These are phyloP conservation scores for Corvus moneduloides DNA, from an alignment of 2,113 vertebrate genomes.

Conservation along the genomic window DNA sequence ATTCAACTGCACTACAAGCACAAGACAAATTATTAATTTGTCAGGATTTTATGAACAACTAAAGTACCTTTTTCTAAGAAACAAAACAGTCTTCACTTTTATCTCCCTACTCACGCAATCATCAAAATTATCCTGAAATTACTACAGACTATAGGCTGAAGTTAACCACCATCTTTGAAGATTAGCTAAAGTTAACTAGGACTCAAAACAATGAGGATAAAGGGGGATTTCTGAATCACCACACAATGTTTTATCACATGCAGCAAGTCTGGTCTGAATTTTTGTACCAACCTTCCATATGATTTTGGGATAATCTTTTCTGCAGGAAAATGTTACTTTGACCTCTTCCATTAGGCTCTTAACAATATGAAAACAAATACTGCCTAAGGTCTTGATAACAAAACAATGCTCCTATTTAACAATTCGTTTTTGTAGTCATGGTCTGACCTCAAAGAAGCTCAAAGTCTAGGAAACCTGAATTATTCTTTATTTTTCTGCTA, in stretches of 20 bases:
- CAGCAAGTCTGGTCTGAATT: not conserved
- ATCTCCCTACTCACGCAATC: not conserved
- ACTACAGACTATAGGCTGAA: not conserved
- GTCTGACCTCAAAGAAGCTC: not conserved
- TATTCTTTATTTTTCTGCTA: not conserved
- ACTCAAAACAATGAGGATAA: not conserved
- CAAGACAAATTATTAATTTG: rapidly evolving
- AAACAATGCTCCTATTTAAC: not conserved
- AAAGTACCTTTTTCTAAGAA: not conserved
- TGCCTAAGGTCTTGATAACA: not conserved
- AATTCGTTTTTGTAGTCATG: not conserved
- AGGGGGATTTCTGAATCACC: not conserved
- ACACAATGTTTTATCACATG: not conserved
- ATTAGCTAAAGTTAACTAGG: not conserved
- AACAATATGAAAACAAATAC: not conserved
- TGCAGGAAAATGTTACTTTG: not conserved
- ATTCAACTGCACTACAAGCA: not conserved
- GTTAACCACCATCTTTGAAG: not conserved
- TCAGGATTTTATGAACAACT: not conserved
- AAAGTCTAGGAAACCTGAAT: not conserved
- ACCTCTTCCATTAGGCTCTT: not conserved
- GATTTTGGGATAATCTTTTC: not conserved
- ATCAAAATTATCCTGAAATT: not conserved
- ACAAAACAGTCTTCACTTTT: not conserved
- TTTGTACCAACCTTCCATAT: not conserved